Base-by-base conservation (phyloP, 2,888 invertebrate species). In the Laothoe populi region DNA sequence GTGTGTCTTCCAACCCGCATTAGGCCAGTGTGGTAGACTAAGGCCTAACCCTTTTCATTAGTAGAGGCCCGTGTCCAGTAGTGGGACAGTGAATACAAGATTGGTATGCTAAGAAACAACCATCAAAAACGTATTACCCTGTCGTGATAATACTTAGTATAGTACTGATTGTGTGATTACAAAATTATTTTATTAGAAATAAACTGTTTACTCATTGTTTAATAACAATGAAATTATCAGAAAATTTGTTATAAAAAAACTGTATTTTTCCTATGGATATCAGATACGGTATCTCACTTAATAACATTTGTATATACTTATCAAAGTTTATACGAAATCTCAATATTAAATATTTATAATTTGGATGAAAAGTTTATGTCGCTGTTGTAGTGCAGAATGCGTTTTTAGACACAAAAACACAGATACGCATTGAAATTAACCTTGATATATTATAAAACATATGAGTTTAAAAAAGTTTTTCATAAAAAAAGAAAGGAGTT, bases 311-410 rank as follows among this genome's bases (percentile, higher is more conserved):
- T 11, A n/a, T 19, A 49, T n/a, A n/a, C n/a, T n/a, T 21, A 16
- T 16, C 8, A 8, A 31, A 4, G 49, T 49, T 31, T 49, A 35
- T 31, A 31, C 19, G 53, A 19, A 53, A 49, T 60, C 35, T n/a
- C 11, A 38, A 19, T 48, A 19, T 38, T 48, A 16, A 38, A 40
- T 48, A 48, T 40, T 60, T 48, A 48, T 16, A 13, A 38, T 48
- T 35, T 16, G 16, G 49, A 31, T 49, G 16, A 49, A 49, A 31
- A n/a, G 31, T 31, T 31, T 49, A 31, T 16, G 16, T 1, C 31
- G 16, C 2, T 13, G 5, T 23, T 13, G n/a, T 24, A 13, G n/a
- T 23, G 26, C 13, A 4, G n/a, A 31, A 26, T 49, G 26, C 16
- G 16, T 16, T 24, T 16, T 31, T 26, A 26, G 16, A 49, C n/a